A percentile compares a stretch with the other conserved stretches of the same genome.
Conservation (phyloP, 2,113 vertebrate species). For the Narcine bancroftii region DNA sequence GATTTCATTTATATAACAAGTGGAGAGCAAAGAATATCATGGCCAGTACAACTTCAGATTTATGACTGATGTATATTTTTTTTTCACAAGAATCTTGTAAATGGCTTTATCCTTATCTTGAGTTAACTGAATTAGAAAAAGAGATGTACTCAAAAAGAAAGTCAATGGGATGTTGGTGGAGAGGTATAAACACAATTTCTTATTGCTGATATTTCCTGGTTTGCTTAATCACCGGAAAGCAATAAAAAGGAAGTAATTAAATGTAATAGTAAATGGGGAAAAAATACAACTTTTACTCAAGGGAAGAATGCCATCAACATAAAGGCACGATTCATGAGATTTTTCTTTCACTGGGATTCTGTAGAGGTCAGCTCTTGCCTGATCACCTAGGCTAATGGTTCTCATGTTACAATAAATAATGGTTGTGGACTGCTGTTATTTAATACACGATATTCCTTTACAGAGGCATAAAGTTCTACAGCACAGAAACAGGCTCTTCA, state of each 20-base stretch:
- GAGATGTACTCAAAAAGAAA: neutral
- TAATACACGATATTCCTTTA: too few species aligned
- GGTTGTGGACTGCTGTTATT: neutral
- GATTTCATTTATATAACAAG: neutral
- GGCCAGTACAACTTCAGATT: neutral
- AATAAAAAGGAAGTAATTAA: conserved; percentile 16
- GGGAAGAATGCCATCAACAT: conserved; percentile 16
- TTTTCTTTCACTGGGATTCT: conserved; percentile 13
- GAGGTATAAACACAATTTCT: neutral
- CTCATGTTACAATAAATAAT: conserved; percentile 32
- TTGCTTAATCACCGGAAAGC: conserved; percentile 21
- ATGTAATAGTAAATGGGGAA: conserved; percentile 3
- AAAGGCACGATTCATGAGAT: conserved; percentile 30
- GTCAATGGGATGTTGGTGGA: neutral
- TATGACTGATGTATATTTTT: neutral
- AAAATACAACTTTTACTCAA: conserved; percentile 9
- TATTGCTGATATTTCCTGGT: neutral
- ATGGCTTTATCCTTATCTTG: neutral
- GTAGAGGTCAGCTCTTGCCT: neutral
- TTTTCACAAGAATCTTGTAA: neutral
- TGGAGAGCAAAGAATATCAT: neutral
- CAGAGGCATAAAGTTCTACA: too few species aligned
- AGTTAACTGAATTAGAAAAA: neutral
- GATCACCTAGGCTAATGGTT: conserved; percentile 16
- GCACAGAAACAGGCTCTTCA: too few species aligned